Evolutionary conservation across 2,888 invertebrate genomes (phyloP), one percentile per base, ranked within the genome.

Genomic region (Ophraella communa): DNA sequence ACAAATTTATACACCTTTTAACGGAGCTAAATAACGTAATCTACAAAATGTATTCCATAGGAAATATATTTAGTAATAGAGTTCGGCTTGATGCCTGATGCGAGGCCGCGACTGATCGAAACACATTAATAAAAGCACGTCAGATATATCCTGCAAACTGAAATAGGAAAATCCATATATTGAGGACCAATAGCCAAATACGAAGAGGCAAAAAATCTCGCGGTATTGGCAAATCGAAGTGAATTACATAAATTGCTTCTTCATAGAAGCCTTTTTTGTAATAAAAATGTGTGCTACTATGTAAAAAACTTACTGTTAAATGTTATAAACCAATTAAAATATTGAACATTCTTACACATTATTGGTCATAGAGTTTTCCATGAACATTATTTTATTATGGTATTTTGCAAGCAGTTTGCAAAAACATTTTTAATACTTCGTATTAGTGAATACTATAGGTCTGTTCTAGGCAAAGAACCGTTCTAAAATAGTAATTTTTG

Each of bases 131-230:
- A 73, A 73, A 71, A 73, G 74, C 76, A 73, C 74, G 76, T 73
- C 74, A 70, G 74, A 74, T 76, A 72, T 76, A 76, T 77, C 78
- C 78, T 75, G 69, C 75, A 69, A 71, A 73, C 73, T 74, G 74
- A 71, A 72, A 74, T 72, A 65, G 66, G 61, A 58, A 47, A 24
- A 59, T 27, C 30, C 47, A 39, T 20, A 10, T 27, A n/a, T 20
- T 18, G 44, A 39, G 35, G 49, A 24, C 33, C 51, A 47, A 27
- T 23, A 39, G 20, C 18, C n/a, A n/a, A n/a, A 33, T 17, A 24
- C n/a, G 23, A 14, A 33, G 8, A 39, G 4, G 14, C n/a, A 49
- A 23, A 33, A 53, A 54, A 39, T 3, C 21, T 23, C 14, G 10
- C 23, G 1, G 17, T 49, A 24, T 17, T 14, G 14, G 4, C 14